Conservation (phyloP, 2,113 vertebrate genomes). For the Terrapene triunguis region DNA sequence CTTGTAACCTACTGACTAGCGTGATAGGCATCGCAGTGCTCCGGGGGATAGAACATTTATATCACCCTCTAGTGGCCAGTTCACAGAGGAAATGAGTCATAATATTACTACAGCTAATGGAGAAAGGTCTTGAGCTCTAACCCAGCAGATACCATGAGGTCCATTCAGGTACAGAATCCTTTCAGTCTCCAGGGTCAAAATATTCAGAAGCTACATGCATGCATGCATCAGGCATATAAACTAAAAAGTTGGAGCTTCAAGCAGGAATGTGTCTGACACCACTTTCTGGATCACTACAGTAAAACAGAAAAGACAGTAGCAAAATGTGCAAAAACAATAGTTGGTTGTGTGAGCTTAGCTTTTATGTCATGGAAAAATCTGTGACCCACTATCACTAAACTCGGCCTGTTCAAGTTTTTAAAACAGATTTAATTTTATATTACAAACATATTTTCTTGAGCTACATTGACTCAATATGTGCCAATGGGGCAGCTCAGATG, state of each 20-base stretch:
- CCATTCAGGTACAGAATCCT: neutral
- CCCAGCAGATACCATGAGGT: neutral
- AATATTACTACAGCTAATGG: neutral
- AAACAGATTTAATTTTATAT: neutral
- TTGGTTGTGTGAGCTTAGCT: neutral
- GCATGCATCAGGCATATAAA: neutral
- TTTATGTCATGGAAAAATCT: neutral
- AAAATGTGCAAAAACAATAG: neutral
- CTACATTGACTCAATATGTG: neutral
- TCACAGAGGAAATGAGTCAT: neutral
- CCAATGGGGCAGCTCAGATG: neutral
- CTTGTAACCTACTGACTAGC: conserved; percentile 22
- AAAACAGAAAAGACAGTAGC: neutral
- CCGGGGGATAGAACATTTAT: conserved; percentile 10
- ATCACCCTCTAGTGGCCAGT: neutral
- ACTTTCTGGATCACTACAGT: neutral
- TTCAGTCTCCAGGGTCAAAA: neutral
- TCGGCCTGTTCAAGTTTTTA: neutral
- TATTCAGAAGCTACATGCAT: fast-evolving
- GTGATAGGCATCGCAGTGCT: neutral
- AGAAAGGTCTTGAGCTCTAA: neutral
- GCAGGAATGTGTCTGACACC: fast-evolving
- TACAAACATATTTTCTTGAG: neutral
- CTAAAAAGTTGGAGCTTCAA: neutral
- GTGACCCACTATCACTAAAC: neutral